Base-by-base conservation (phyloP, 1,140 invertebrate genomes). In the Pseudobourletiella spinata region DNA sequence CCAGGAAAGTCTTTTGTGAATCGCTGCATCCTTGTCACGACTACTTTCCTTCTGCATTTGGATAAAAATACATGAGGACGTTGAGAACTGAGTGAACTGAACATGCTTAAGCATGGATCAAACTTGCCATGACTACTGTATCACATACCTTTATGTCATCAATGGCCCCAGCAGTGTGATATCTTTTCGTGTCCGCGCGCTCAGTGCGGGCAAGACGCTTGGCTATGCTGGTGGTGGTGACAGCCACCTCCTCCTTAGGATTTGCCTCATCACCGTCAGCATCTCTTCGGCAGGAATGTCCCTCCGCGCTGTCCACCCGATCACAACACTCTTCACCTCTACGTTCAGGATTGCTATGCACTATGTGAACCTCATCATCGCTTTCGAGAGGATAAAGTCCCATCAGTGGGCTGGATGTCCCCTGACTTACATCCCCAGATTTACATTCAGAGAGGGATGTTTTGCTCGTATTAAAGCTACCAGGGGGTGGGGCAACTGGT, bases 1-100 rank as follows among this genome's bases (percentile, higher is more conserved):
- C 82, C 82, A 84, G 15, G 83, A 84, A 16, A 84, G 73, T 26
- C 83, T 74, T 74, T 85, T 85, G 70, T 84, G 80, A 61, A 85
- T 84, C 57, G 76, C 79, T 24, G 76, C 32, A 50, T 69, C 66
- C 39, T 65, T 73, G 73, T 84, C 82, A 71, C 73, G 73, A 44
- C 68, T 74, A 71, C 78, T 77, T 70, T 78, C 77, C 72, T 79
- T 79, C 79, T 80, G 70, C 44, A 73, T 70, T 66, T 11, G n/a
- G 35, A n/a, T n/a, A n/a, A n/a, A n/a, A n/a, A n/a, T n/a, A n/a
- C n/a, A n/a, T n/a, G n/a, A n/a, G n/a, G n/a, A n/a, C n/a, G n/a
- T n/a, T n/a, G n/a, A n/a, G n/a, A n/a, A n/a, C n/a, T n/a, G n/a
- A n/a, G n/a, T n/a, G n/a, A n/a, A n/a, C n/a, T n/a, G n/a, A n/a